A percentile compares a stretch with the other conserved stretches of the same genome.
Conservation (phyloP, 2,113 vertebrate species). For the Poecile atricapillus region DNA sequence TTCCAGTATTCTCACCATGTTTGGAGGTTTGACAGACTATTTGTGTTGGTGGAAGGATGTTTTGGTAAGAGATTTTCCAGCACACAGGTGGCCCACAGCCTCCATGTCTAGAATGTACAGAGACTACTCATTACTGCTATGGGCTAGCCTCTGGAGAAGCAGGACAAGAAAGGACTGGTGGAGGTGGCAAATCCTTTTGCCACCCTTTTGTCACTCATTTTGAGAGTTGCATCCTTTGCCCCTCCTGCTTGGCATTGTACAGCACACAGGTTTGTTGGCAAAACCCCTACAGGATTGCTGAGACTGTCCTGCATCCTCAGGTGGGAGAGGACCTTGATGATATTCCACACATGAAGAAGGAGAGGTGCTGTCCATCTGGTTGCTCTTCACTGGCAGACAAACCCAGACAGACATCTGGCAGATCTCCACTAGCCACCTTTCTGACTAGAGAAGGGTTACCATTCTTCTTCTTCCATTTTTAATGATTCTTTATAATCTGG, state of each 20-base stretch:
- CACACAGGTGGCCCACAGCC: not conserved
- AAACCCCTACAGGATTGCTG: accelerated
- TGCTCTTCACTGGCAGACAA: not conserved
- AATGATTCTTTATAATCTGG: not conserved
- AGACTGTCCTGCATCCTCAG: not conserved
- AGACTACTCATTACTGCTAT: not conserved
- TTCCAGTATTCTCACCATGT: not conserved
- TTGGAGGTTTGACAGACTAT: not conserved
- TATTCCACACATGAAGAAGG: not conserved
- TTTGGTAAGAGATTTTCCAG: not conserved
- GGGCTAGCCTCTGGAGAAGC: not conserved
- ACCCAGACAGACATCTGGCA: not conserved
- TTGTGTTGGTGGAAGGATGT: not conserved
- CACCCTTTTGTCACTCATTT: too few relatives aligned
- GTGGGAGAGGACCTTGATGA: not conserved
- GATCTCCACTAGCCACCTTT: not conserved
- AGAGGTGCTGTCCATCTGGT: not conserved
- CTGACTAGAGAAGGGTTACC: not conserved
- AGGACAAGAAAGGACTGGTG: not conserved
- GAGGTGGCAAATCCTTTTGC: not conserved
- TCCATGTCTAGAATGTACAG: accelerated
- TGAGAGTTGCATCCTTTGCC: not conserved
- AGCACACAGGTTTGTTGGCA: accelerated
- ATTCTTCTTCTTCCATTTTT: not conserved
- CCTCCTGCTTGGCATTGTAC: not conserved